Conservation (phyloP, 2,797 vertebrate species). For the Thunnus albacares region DNA sequence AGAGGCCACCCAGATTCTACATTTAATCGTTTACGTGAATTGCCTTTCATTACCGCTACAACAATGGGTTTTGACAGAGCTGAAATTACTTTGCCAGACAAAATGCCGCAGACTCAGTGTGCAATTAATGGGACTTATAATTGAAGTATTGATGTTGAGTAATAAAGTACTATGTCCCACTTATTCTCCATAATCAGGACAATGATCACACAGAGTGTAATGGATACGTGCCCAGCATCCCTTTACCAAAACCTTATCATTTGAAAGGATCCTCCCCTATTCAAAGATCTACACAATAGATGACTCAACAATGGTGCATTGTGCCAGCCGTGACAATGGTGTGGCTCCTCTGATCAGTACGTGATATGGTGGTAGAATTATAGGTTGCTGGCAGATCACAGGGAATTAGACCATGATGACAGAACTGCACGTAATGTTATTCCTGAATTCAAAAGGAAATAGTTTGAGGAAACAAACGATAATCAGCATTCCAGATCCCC, state of each 20-base stretch:
- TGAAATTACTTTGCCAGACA: conserved; percentile 62
- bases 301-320: conserved; percentile 69
- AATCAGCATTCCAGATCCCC: conserved; percentile 26
- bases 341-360: conserved; percentile 44
- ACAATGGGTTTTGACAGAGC: conserved; percentile 66
- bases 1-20: conserved; percentile 63
- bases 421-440: neutral
- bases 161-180: conserved; percentile 57
- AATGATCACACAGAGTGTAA: conserved; percentile 50
- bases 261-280: conserved; percentile 39
- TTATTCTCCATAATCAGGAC: conserved; percentile 67
- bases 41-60: conserved; percentile 65
- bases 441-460: conserved; percentile 13
- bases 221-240: conserved; percentile 52
- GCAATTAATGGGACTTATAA: conserved; percentile 76
- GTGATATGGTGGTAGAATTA: conserved; percentile 43
- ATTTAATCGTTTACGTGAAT: conserved; percentile 65
- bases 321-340: conserved; percentile 56
- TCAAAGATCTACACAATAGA: conserved; percentile 53
- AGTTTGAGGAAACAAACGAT: conserved; percentile 18
- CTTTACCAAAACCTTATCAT: conserved; percentile 44
- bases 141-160: conserved; percentile 75
- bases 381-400: conserved; percentile 27
- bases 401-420: neutral
- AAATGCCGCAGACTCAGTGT: conserved; percentile 46